phyloP scores from a whole-genome alignment of 2,113 vertebrate species.

The Gopherus flavomarginatus region DNA sequence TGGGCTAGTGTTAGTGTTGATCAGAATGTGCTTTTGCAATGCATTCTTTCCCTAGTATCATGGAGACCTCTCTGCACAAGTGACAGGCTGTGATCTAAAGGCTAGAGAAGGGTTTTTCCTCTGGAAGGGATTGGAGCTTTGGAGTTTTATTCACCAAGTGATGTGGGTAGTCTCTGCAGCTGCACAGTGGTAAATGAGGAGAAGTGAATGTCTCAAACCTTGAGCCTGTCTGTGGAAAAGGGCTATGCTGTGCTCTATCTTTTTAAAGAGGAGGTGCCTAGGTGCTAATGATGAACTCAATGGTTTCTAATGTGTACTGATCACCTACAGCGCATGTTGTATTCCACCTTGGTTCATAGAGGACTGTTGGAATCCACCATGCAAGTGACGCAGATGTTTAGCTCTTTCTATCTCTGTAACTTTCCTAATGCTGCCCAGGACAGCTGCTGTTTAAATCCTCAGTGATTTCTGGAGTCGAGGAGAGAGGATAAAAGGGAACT shows the following conservation, averaged over 20 bases:
- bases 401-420: background rate
- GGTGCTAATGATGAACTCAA: background rate
- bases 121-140: background rate
- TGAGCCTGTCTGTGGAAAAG: background rate
- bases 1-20: background rate
- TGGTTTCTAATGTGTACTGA: background rate
- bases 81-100: too few relatives aligned
- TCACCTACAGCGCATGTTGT: background rate
- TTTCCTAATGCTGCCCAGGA: background rate
- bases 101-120: background rate
- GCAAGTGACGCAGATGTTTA: background rate
- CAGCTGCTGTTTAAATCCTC: background rate
- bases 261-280: background rate
- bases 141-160: background rate
- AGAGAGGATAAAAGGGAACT: background rate
- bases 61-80: too few relatives aligned
- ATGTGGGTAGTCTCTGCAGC: background rate
- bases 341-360: background rate
- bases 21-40: background rate
- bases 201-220: background rate
- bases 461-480: background rate
- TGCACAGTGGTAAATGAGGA: background rate
- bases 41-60: background rate
- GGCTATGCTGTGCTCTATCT: fast-evolving
- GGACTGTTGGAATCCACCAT: background rate